These are phyloP conservation scores for Euspilapteryx auroguttella DNA, from an alignment of 2,888 invertebrate genomes.

Conservation along the genomic window DNA sequence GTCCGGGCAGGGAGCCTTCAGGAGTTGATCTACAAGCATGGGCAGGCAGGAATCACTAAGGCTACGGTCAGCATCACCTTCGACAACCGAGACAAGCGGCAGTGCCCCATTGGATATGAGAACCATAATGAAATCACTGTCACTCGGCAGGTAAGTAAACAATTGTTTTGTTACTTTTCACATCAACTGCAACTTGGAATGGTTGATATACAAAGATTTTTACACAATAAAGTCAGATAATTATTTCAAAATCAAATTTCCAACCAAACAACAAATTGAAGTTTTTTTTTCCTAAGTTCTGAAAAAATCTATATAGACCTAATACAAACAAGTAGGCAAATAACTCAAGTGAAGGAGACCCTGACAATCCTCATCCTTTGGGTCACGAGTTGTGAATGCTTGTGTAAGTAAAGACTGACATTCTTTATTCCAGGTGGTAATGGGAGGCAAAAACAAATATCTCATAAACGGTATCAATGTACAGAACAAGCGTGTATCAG, in stretches of 20 bases:
- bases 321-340: too few species aligned
- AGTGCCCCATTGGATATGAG: slow-evolving; percentile 91
- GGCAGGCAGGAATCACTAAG: slow-evolving; percentile 93
- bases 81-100: slow-evolving; percentile 81
- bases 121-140: slow-evolving; percentile 89
- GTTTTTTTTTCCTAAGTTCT: too few species aligned
- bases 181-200: too few species aligned
- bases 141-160: slow-evolving; percentile 75
- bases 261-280: too few species aligned
- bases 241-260: too few species aligned
- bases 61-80: slow-evolving; percentile 95
- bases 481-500: slow-evolving; percentile 86
- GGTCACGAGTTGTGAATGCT: too few species aligned
- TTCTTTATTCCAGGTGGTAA: slow-evolving; percentile 61
- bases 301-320: too few species aligned
- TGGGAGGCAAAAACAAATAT: slow-evolving; percentile 91
- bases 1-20: slow-evolving; percentile 88
- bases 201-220: too few species aligned
- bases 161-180: background rate
- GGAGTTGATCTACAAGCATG: slow-evolving; percentile 97
- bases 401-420: too few species aligned
- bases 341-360: too few species aligned
- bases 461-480: slow-evolving; percentile 91
- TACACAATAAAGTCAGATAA: too few species aligned
- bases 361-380: too few species aligned